Evolutionary conservation across 2,888 invertebrate genomes (phyloP).

Genomic region (Andrena hattorfiana): DNA sequence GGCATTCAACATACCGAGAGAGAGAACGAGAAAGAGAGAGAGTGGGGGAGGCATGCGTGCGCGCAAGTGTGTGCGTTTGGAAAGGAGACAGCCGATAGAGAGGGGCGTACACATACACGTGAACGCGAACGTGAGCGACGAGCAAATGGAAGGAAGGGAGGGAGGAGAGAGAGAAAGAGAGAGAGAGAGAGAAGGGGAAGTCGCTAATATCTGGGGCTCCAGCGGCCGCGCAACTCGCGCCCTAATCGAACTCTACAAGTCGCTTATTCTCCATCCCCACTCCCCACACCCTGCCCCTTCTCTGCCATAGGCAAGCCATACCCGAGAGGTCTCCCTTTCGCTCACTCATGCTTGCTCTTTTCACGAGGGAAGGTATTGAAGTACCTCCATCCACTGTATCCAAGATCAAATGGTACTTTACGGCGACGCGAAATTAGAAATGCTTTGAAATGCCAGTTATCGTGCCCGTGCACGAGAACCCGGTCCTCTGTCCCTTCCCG

Average conservation of each 20-base stretch:
- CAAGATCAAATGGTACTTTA: slow-evolving; percentile 52
- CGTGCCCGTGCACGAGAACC: slow-evolving; percentile 1
- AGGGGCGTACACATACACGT: not conserved
- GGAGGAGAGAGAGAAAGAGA: slow-evolving; percentile 26
- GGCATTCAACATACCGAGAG: slow-evolving; percentile 7
- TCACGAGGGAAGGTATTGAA: slow-evolving; percentile 59
- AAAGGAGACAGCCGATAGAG: slow-evolving; percentile 12
- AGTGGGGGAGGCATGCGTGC: not conserved
- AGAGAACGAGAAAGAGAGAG: not conserved
- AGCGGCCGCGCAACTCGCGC: slow-evolving; percentile 82
- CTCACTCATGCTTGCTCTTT: slow-evolving; percentile 73
- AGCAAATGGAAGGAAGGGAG: slow-evolving; percentile 28
- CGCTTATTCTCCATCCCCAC: slow-evolving; percentile 72
- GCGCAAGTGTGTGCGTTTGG: slow-evolving; percentile 17
- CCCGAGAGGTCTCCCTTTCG: slow-evolving; percentile 69
- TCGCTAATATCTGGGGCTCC: slow-evolving; percentile 85
- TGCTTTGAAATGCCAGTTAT: slow-evolving; percentile 25
- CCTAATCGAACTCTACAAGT: slow-evolving; percentile 81
- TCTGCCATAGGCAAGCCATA: slow-evolving; percentile 57
- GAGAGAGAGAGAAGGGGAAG: slow-evolving; percentile 74
- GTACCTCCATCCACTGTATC: slow-evolving; percentile 44
- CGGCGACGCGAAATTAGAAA: slow-evolving; percentile 51
- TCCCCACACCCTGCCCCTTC: slow-evolving; percentile 56
- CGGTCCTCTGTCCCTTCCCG: not conserved
- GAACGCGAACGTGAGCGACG: not conserved